Evolutionary conservation across 2,888 invertebrate species (phyloP).

Genomic region (Harmothoe impar): DNA sequence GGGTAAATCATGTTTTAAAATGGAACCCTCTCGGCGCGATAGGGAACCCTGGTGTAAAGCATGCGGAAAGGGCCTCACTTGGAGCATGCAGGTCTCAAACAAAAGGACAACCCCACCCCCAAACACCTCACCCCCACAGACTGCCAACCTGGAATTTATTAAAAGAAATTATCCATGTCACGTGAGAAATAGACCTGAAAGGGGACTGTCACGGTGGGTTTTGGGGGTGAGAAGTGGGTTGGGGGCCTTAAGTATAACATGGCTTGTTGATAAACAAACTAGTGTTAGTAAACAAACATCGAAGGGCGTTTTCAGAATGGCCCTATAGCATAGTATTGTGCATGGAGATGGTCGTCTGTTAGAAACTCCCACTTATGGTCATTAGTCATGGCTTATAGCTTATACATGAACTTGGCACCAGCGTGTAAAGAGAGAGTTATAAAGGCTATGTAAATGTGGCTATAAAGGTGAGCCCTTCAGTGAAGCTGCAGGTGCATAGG

Average conservation of each 20-base stretch:
- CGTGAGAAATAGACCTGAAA: not conserved
- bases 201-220: not conserved
- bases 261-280: constrained; percentile 52
- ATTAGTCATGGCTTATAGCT: constrained; percentile 22
- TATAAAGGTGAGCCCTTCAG: not conserved
- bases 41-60: not conserved
- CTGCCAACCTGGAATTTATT: constrained; percentile 14
- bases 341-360: not conserved
- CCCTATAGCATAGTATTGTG: not conserved
- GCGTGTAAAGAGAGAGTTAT: not conserved
- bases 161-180: constrained; percentile 20
- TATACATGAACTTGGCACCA: not conserved
- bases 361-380: not conserved
- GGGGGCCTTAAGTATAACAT: not conserved
- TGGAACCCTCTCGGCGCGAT: not conserved
- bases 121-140: not conserved
- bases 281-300: constrained; percentile 44
- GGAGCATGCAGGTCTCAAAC: constrained; percentile 31
- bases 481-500: not conserved
- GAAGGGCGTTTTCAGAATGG: not conserved
- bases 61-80: not conserved
- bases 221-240: not conserved
- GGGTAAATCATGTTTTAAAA: too few relatives aligned
- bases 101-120: constrained; percentile 1
- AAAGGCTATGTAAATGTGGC: constrained; percentile 14